Percentiles rank a stretch among this genome's conserved stretches.
Conservation (phyloP, 2,797 vertebrate genomes). For the Fratercula arctica region DNA sequence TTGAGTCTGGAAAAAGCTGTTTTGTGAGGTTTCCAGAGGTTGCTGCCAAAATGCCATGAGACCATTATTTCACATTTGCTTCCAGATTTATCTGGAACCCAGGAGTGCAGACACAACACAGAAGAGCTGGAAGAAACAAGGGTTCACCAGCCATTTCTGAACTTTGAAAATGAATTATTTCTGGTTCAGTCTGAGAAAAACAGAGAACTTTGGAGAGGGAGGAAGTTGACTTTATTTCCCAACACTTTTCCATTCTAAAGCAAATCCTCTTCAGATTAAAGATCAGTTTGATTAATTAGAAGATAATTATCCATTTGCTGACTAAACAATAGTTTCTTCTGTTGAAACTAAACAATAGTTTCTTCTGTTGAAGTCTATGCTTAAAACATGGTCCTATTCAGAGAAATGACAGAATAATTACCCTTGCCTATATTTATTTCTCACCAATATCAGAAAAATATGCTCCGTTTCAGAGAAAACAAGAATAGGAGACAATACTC, state of each 20-base stretch:
- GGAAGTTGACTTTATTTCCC: constrained; percentile 33
- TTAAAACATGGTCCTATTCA: background rate
- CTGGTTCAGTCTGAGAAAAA: constrained; percentile 37
- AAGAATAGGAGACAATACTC: background rate
- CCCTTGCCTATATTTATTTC: background rate
- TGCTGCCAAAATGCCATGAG: constrained; percentile 53
- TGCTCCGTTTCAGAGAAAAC: constrained; percentile 1
- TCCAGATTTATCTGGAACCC: constrained; percentile 61
- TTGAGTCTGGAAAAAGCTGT: constrained; percentile 45
- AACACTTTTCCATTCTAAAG: constrained; percentile 42
- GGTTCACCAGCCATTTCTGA: constrained; percentile 50
- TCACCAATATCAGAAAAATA: constrained; percentile 1
- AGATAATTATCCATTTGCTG: background rate
- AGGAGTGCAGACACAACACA: constrained; percentile 47
- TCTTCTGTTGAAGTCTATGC: background rate
- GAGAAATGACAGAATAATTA: constrained; percentile 4
- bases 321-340: constrained; percentile 38
- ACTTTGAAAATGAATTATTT: constrained; percentile 41
- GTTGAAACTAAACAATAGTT: constrained; percentile 13
- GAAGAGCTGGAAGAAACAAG: constrained; percentile 47
- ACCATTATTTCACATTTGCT: constrained; percentile 55
- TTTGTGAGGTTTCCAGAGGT: constrained; percentile 50
- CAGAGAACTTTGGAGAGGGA: background rate
- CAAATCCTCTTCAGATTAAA: constrained; percentile 32
- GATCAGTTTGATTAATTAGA: constrained; percentile 32